Conservation (phyloP, 2,113 vertebrate genomes). For the rabbit (Oryctolagus cuniculus) region mOryCun1.1 NC_091447.1:49103501-49104000, state of each 20-base stretch:
- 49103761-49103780: no score
- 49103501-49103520: no score
- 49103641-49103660: not conserved
- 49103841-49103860: not conserved
- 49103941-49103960: not conserved
- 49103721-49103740: not conserved
- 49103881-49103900: not conserved
- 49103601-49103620: not conserved
- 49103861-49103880: not conserved
- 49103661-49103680: not conserved
- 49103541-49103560: not conserved
- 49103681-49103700: not conserved
- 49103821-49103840: not conserved
- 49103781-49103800: not conserved
- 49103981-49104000: not conserved
- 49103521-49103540: no score
- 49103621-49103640: not conserved
- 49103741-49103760: not conserved
- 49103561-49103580: not conserved
- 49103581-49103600: not conserved
- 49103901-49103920: not conserved
- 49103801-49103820: not conserved
- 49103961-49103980: not conserved
- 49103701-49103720: not conserved
- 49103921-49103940: not conserved